Evolutionary conservation across 2,888 invertebrate genomes (phyloP), one percentile per base, ranked within the genome.

Genomic region (Notocelia uddmanniana): DNA sequence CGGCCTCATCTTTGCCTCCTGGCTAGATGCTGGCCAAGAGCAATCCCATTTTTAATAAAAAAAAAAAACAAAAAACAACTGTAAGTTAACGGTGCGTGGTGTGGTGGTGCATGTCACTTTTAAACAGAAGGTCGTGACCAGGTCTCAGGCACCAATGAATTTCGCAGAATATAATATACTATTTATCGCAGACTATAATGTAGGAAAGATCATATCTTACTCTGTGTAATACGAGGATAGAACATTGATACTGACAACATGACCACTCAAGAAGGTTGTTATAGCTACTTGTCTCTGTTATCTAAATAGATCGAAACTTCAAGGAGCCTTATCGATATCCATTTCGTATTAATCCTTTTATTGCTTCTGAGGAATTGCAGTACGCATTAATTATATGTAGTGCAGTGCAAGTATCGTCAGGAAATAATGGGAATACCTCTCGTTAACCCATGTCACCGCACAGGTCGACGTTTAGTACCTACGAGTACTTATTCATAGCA

Each of bases 261-360:
- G 9, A 37, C 10, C 15, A 50, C 34, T 59, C 34, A 68, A 59
- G 34, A 19, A 55, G 31, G 21, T 26, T 45, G 13, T 9, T 37
- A 9, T 52, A 11, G 15, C 41, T 68, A 68, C 58, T 59, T n/a
- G 26, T 60, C 31, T 52, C 23, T 23, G 26, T 41, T 64, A 70
- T 70, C 64, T 31, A n/a, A 21, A 52, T 37, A 15, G 31, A 15
- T 57, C 15, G 58, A 15, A 57, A 57, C 34, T 68, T 34, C 50
- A 50, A 26, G 45, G 50, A 31, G 19, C 18, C 58, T 66, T 69
- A 69, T 60, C 68, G 23, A 50, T 59, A 11, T 21, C n/a, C 67
- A 48, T 66, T 48, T 55, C 19, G 19, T 21, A 48, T 19, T 50
- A 58, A 69, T 41, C 70, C 50, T 41, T 69, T 37, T 50, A 66